Evolutionary conservation across 2,113 vertebrate genomes (phyloP), one percentile per base, ranked within the genome.

Genomic region (Nymphicus hollandicus): DNA sequence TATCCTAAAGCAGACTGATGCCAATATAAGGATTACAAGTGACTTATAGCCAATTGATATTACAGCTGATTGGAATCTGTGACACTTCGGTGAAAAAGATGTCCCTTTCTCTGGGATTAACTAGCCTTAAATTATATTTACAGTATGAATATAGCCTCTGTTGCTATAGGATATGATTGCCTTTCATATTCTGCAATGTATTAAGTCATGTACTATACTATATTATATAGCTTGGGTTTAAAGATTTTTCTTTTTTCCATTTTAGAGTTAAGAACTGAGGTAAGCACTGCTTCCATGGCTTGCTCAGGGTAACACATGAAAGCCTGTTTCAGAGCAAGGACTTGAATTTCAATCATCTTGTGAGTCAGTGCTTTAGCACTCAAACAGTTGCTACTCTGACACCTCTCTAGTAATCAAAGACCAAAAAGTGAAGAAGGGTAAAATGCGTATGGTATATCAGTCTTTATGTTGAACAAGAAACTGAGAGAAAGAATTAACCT

Each of bases 11-110:
- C 77, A 88, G 70, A 85, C 70, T 87, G 69, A 94, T 91, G 86
- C 58, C 95, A 94, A 94, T 74, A 94, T 56, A 81, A 85, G 86
- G 83, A 91, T 94, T 82, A 72, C 56, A 72, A 86, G 80, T 96
- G 95, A 96, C 83, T 96, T 95, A 94, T 69, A 95, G 92, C 93
- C 88, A 94, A 88, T 88, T 92, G 95, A 63, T 82, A 92, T 93
- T 84, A 95, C 47, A 94, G 46, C 56, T 94, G 88, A 88, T 88
- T 94, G 82, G 88, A 94, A 84, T 93, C 60, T 90, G 60, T 92
- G 92, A 95, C 92, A 95, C 52, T 92, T 96, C 73, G 80, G 49
- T 82, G 80, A 84, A 93, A 95, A 96, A 95, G 83, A 80, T 88
- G 68, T 68, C 46, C 17, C 43, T 91, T 39, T 93, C 50, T 93